Base-by-base conservation (phyloP, 2,113 vertebrate species). In the Noturus placidus region DNA sequence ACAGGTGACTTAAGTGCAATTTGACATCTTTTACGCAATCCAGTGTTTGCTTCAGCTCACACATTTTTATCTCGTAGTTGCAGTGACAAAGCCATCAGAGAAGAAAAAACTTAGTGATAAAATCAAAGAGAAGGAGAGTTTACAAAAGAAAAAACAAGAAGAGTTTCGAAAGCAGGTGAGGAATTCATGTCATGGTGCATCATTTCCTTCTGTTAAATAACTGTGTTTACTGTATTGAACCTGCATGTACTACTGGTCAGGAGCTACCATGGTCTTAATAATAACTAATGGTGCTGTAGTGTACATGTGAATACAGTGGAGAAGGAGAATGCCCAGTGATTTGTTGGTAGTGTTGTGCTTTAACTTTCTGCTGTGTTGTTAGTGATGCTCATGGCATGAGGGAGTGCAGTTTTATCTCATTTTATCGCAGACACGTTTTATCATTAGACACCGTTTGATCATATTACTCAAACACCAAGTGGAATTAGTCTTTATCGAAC, bases 41-140 rank as follows among this genome's bases (percentile, higher is more conserved):
- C 27, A 56, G 5, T 46, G 5, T 63, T 86, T 59, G 52, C 6
- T 59, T 67, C 38, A 9, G 2, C 70, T 82, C 35, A 38, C 20
- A n/a, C 27, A 19, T 52, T 50, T 84, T 61, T 82, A 33, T 22
- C 83, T 2, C 84, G 90, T 56, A 89, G 88, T 91, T 90, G 85
- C 92, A 97, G 98, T 97, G 85, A 80, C 94, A 33, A 99, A 98
- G 91, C 93, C 96, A 89, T 95, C 97, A 81, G 98, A 99, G 88
- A 99, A 99, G 95, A 99, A 99, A 95, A 99, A 97, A 95, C 94
- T 98, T 94, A 95, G 89, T 92, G 98, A 99, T 91, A 99, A 99
- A 94, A 99, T 99, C 87, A 99, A 98, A 96, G 98, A 98, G 92
- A 99, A 96, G 94, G 97, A 99, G 94, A 96, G 95, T 89, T 94